Percentiles rank a stretch among this genome's conserved stretches.
Evolutionary conservation across 92 coral and sea anemone genomes (phyloP).

Genomic region (Blastomussa wellsi): DNA sequence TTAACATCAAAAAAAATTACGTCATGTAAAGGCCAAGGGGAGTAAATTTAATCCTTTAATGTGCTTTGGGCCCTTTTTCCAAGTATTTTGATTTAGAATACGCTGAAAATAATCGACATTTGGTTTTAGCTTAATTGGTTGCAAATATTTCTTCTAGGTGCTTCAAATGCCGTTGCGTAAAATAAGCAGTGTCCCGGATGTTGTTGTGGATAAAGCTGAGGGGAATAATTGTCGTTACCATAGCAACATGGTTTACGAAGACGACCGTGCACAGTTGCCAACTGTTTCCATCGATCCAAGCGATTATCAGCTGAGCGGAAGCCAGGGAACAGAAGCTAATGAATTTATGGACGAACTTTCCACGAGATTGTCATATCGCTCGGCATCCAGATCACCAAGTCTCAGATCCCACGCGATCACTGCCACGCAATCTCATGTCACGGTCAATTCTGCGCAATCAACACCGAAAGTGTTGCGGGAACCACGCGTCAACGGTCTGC

Average conservation of each 20-base stretch:
- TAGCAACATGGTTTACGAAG: constrained; percentile 56
- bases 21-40: no score
- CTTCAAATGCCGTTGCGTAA: constrained; percentile 61
- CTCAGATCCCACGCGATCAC: constrained; percentile 39
- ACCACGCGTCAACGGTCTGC: constrained; percentile 62
- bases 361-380: constrained; percentile 35
- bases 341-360: constrained; percentile 49
- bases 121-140: no score
- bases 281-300: constrained; percentile 59
- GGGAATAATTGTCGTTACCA: constrained; percentile 55
- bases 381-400: constrained; percentile 65
- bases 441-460: constrained; percentile 67
- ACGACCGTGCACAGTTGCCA: constrained; percentile 45
- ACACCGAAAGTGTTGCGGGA: constrained; percentile 73
- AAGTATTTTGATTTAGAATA: no score
- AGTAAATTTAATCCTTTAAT: no score
- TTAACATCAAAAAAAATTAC: no score
- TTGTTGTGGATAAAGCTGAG: constrained; percentile 26
- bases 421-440: constrained; percentile 49
- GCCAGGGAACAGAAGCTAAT: constrained; percentile 39
- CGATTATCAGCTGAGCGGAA: constrained; percentile 60
- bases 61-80: no score
- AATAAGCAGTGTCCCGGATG: constrained; percentile 12
- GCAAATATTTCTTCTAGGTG: no score
- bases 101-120: no score